A percentile compares a stretch with the other conserved stretches of the same genome.
These are phyloP conservation scores for Empidonax alnorum DNA, from an alignment of 2,113 vertebrate genomes.

Conservation along the genomic window DNA sequence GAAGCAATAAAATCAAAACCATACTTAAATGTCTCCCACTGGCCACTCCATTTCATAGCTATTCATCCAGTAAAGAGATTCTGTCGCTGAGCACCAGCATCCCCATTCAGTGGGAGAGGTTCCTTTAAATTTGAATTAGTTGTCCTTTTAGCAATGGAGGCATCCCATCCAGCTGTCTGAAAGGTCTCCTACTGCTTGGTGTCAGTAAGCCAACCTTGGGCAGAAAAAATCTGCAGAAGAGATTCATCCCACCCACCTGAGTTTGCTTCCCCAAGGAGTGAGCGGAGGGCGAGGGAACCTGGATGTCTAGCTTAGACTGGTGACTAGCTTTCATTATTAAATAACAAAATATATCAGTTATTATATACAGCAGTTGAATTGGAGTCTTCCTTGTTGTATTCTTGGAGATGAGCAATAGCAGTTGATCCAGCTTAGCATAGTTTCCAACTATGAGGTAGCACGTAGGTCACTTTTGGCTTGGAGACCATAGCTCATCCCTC, in stretches of 20 bases:
- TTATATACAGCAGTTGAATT: neutral
- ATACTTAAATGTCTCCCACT: neutral
- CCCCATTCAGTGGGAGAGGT: neutral
- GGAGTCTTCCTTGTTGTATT: neutral
- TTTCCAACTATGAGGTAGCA: neutral
- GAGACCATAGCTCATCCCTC: neutral
- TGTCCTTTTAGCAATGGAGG: neutral
- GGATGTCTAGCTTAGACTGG: neutral
- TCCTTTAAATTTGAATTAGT: neutral
- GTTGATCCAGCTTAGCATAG: neutral
- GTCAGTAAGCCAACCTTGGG: neutral
- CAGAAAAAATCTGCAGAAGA: neutral
- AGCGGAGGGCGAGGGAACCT: neutral
- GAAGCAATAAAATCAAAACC: neutral
- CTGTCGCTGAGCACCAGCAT: neutral
- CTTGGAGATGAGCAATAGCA: neutral
- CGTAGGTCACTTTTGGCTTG: neutral
- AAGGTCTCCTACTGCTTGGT: neutral
- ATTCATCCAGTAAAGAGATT: neutral
- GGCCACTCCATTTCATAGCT: neutral
- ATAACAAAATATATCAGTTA: neutral
- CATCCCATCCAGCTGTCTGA: neutral
- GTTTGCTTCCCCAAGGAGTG: neutral
- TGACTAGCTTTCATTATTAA: neutral
- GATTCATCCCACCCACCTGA: neutral